Evolutionary conservation across 2,888 invertebrate species (phyloP).

Genomic region (Macrosiphum euphorbiae): DNA sequence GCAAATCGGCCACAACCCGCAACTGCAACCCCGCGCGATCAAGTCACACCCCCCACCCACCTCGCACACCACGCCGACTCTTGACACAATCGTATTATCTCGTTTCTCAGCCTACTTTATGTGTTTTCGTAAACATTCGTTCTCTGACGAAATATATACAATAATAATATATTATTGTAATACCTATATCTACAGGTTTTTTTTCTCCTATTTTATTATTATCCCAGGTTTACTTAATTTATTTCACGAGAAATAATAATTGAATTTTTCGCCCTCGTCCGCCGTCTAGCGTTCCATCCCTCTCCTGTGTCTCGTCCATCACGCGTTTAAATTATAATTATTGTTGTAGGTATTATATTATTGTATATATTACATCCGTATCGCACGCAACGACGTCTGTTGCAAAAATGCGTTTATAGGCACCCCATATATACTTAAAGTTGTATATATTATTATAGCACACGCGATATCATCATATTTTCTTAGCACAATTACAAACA

Average conservation of each 20-base stretch:
- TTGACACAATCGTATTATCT: slow-evolving; percentile 65
- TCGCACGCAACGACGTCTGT: slow-evolving; percentile 13
- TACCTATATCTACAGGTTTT: background rate
- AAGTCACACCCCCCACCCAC: background rate
- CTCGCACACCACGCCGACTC: slow-evolving; percentile 15
- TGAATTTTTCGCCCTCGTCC: slow-evolving; percentile 7
- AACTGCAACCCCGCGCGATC: background rate
- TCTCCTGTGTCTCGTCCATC: background rate
- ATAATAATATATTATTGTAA: slow-evolving; percentile 34
- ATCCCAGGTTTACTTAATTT: background rate
- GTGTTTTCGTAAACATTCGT: slow-evolving; percentile 41
- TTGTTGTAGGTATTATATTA: background rate
- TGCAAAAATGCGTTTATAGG: background rate
- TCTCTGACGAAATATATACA: slow-evolving; percentile 43
- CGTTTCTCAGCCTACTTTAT: slow-evolving; percentile 53
- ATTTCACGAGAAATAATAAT: slow-evolving; percentile 40
- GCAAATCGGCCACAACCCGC: slow-evolving; percentile 59
- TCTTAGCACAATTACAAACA: background rate
- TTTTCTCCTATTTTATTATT: background rate
- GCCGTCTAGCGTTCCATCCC: background rate
- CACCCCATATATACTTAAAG: background rate
- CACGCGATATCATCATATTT: slow-evolving; percentile 1
- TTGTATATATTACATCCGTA: background rate
- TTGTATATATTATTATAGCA: background rate
- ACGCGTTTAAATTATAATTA: slow-evolving; percentile 33